Percentiles rank a stretch among this genome's conserved stretches.
Conservation (phyloP, 1,140 invertebrate species). For the Oscheius sp. region DNA sequence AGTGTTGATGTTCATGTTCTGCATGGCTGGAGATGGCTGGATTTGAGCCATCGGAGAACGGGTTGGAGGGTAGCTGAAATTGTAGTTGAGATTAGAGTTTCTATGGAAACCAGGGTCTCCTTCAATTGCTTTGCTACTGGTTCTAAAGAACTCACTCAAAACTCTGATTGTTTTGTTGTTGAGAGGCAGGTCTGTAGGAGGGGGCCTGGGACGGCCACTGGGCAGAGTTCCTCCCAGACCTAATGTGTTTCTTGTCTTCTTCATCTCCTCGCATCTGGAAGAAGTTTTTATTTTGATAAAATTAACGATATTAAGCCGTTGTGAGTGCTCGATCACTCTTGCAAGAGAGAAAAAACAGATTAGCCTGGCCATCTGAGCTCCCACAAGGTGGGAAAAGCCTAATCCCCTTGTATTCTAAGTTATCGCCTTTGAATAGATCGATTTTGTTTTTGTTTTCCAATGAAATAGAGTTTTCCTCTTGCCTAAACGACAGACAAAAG, state of each 20-base stretch:
- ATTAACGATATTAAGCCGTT: neutral
- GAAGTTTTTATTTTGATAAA: neutral
- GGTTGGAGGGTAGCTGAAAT: neutral
- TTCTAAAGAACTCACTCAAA: constrained; percentile 7
- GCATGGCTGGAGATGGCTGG: neutral
- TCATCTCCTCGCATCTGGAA: constrained; percentile 13
- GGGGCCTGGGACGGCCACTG: neutral
- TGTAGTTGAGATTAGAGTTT: too few relatives aligned
- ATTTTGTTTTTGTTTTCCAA: neutral
- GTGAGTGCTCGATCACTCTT: neutral
- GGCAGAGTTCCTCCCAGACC: neutral
- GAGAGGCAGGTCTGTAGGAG: neutral
- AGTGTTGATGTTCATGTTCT: neutral
- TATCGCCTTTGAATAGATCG: neutral
- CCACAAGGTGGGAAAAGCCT: too few relatives aligned
- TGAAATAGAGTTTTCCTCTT: too few relatives aligned
- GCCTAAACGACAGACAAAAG: too few relatives aligned
- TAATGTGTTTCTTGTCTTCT: neutral
- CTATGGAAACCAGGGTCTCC: neutral
- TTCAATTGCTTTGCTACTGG: too few relatives aligned
- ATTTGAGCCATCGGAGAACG: neutral
- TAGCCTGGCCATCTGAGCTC: too few relatives aligned
- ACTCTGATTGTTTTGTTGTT: neutral
- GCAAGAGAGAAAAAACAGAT: neutral
- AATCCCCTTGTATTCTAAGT: neutral